Conservation (phyloP, 2,797 vertebrate genomes). For the Muscicapa comitata region DNA sequence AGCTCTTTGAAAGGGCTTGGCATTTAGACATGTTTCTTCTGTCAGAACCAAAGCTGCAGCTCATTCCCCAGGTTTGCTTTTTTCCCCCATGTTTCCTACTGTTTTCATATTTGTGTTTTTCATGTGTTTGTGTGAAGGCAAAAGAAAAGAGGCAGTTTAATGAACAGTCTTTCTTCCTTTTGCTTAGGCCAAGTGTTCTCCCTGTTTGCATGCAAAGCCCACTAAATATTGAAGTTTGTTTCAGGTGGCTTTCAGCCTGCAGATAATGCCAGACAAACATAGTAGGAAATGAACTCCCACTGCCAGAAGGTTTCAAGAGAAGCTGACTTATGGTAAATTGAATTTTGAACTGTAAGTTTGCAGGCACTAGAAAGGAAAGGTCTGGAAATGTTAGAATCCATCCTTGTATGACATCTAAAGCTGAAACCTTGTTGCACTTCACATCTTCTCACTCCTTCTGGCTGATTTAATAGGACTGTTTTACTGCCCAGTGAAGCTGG, state of each 20-base stretch:
- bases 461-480: not conserved
- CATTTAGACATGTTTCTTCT: not conserved
- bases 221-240: not conserved
- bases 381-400: not conserved
- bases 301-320: not conserved
- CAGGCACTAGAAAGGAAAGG: not conserved
- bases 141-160: not conserved
- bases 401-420: not conserved
- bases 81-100: not conserved
- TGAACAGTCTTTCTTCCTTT: not conserved
- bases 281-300: not conserved
- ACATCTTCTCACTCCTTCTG: not conserved
- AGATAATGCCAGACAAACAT: not conserved
- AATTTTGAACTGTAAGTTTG: not conserved
- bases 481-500: not conserved
- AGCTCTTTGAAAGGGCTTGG: not conserved
- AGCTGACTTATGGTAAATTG: not conserved
- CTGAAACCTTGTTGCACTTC: not conserved
- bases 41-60: not conserved
- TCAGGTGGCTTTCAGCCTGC: not conserved
- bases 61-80: not conserved
- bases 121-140: not conserved
- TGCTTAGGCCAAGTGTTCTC: not conserved
- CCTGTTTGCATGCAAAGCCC: not conserved
- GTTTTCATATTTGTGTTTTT: not conserved